phyloP scores from a whole-genome alignment of 2,113 vertebrate genomes.

The Seriola quinqueradiata region DNA sequence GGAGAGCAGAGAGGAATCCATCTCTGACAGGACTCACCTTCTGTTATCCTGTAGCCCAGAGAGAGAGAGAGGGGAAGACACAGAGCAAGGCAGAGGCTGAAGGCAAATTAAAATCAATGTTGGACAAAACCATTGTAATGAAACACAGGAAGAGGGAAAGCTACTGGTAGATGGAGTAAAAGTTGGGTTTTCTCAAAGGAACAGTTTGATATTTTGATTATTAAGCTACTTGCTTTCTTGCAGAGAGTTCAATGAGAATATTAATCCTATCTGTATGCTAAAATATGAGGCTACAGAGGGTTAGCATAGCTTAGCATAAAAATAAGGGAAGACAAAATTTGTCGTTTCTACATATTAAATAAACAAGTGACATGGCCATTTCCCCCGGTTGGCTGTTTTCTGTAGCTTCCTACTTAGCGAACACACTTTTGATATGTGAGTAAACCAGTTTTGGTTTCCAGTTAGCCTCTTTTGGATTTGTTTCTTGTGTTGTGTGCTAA shows the following conservation, averaged over 20 bases:
- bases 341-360: neutral
- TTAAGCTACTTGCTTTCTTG: neutral
- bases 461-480: neutral
- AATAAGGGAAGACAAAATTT: neutral
- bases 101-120: neutral
- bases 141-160: neutral
- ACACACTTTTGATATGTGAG: neutral
- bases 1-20: constrained; percentile 57
- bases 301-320: neutral
- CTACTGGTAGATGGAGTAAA: too few species aligned
- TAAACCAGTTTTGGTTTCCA: neutral
- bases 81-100: neutral
- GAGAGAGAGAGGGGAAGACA: neutral
- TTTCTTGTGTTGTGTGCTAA: too few species aligned
- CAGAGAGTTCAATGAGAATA: neutral
- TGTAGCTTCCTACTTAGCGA: too few species aligned
- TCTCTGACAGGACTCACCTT: constrained; percentile 69
- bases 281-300: neutral
- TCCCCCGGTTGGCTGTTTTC: too few species aligned
- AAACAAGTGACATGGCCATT: neutral
- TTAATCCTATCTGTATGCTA: too few species aligned
- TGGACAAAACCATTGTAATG: neutral
- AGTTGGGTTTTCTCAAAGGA: neutral
- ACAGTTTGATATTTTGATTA: neutral
- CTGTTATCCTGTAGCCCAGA: constrained; percentile 52